These are phyloP conservation scores for Pinctada fucata DNA, from an alignment of 2,888 invertebrate genomes.

Conservation along the genomic window DNA sequence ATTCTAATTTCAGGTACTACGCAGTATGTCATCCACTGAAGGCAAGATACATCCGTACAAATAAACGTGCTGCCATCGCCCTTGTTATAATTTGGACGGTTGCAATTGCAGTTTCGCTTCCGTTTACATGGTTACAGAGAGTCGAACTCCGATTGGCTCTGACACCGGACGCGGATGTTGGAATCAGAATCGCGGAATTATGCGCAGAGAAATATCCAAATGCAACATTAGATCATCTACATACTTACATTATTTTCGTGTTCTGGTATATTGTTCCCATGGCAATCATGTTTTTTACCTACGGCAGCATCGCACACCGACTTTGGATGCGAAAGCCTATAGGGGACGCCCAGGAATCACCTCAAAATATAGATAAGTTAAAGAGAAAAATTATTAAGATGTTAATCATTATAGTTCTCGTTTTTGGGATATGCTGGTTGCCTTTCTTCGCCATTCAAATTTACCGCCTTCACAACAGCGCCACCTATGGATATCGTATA, in stretches of 20 bases:
- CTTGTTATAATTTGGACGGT: slow-evolving; percentile 56
- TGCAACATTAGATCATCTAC: slow-evolving; percentile 43
- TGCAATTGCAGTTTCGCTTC: slow-evolving; percentile 53
- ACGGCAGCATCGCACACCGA: slow-evolving; percentile 59
- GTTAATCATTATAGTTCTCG: slow-evolving; percentile 62
- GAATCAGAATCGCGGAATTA: slow-evolving; percentile 42
- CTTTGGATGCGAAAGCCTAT: slow-evolving; percentile 65
- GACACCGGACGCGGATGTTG: slow-evolving; percentile 36
- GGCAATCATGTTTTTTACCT: slow-evolving; percentile 59
- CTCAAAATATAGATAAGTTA: slow-evolving; percentile 53
- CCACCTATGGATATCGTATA: slow-evolving; percentile 42
- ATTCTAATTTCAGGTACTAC: slow-evolving; percentile 57
- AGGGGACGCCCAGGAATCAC: slow-evolving; percentile 53
- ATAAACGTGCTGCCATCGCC: slow-evolving; percentile 52
- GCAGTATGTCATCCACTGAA: slow-evolving; percentile 65
- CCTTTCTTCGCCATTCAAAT: slow-evolving; percentile 66
- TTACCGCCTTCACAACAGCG: slow-evolving; percentile 44
- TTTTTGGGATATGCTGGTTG: slow-evolving; percentile 67
- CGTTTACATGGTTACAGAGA: slow-evolving; percentile 61
- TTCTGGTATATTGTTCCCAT: slow-evolving; percentile 62
- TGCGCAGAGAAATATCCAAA: slow-evolving; percentile 62
- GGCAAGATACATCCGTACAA: slow-evolving; percentile 57
- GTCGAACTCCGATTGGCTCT: slow-evolving; percentile 49
- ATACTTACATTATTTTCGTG: slow-evolving; percentile 57
- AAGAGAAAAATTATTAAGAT: slow-evolving; percentile 63